Conservation (phyloP, 2,888 invertebrate species). For the Apocheima hispidaria region DNA sequence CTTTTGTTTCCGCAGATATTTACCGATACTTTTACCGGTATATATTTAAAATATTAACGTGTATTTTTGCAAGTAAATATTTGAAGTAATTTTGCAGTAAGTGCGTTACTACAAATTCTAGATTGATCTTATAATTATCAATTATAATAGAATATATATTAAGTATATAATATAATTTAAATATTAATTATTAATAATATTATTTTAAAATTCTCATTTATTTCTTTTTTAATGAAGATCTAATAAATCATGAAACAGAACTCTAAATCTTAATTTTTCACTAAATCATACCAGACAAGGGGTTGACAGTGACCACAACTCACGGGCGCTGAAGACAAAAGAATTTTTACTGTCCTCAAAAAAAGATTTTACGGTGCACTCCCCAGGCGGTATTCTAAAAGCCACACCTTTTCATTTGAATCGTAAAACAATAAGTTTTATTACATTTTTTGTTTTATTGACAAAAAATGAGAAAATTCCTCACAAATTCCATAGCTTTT, state of each 20-base stretch:
- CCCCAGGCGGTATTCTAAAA: constrained; percentile 70
- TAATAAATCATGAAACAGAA: too few species aligned
- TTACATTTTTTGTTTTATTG: constrained; percentile 40
- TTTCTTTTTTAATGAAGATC: too few species aligned
- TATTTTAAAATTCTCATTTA: too few species aligned
- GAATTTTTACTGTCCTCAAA: constrained; percentile 56
- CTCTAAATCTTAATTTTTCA: constrained; percentile 24
- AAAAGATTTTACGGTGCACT: constrained; percentile 60
- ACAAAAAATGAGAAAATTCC: constrained; percentile 21
- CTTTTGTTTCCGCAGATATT: not conserved
- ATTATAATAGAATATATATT: too few species aligned
- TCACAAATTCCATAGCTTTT: not conserved
- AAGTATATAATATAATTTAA: too few species aligned
- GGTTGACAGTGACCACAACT: constrained; percentile 58
- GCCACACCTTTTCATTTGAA: constrained; percentile 54
- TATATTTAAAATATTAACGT: not conserved
- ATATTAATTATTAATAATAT: too few species aligned
- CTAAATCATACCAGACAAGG: constrained; percentile 64
- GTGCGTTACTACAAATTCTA: too few species aligned
- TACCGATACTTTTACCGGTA: too few species aligned
- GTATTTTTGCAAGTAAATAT: too few species aligned
- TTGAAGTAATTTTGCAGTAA: too few species aligned
- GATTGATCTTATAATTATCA: too few species aligned
- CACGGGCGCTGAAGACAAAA: constrained; percentile 55
- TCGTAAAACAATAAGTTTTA: constrained; percentile 61